Evolutionary conservation across 2,113 vertebrate genomes (phyloP).

Genomic region (Mohoua ochrocephala): DNA sequence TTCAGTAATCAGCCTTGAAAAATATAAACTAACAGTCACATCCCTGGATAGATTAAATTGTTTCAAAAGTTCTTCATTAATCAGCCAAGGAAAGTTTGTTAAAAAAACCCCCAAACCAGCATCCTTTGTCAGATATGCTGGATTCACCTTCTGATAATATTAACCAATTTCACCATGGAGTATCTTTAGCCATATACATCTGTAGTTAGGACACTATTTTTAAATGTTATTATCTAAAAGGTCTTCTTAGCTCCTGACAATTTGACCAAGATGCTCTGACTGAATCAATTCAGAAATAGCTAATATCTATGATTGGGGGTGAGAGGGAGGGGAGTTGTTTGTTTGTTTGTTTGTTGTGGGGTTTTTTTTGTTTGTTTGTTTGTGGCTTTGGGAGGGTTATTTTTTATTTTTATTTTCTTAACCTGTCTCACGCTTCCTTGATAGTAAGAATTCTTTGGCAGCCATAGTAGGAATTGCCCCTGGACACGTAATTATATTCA

Average conservation of each 20-base stretch:
- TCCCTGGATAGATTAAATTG: slow-evolving; percentile 54
- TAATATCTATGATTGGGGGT: neutral
- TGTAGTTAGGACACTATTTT: neutral
- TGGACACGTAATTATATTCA: neutral
- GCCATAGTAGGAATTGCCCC: neutral
- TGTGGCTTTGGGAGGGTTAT: neutral
- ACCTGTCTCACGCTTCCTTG: neutral
- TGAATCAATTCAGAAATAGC: neutral
- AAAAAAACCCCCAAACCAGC: neutral
- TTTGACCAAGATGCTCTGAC: neutral
- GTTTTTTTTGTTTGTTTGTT: neutral
- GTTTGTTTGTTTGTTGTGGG: neutral
- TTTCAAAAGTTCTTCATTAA: slow-evolving; percentile 63
- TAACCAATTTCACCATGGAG: neutral
- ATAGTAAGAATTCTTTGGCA: neutral
- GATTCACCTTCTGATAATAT: neutral
- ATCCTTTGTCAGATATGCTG: neutral
- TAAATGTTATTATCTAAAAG: neutral
- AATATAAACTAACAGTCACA: slow-evolving; percentile 47
- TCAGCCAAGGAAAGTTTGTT: slow-evolving; percentile 7
- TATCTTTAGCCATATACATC: neutral
- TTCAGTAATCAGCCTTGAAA: slow-evolving; percentile 67
- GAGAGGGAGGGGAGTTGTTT: rapidly evolving
- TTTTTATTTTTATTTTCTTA: neutral
- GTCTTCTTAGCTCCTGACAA: neutral